phyloP scores from a whole-genome alignment of 35 echinoderm and acorn worm species.

The Ptychodera flava region DNA sequence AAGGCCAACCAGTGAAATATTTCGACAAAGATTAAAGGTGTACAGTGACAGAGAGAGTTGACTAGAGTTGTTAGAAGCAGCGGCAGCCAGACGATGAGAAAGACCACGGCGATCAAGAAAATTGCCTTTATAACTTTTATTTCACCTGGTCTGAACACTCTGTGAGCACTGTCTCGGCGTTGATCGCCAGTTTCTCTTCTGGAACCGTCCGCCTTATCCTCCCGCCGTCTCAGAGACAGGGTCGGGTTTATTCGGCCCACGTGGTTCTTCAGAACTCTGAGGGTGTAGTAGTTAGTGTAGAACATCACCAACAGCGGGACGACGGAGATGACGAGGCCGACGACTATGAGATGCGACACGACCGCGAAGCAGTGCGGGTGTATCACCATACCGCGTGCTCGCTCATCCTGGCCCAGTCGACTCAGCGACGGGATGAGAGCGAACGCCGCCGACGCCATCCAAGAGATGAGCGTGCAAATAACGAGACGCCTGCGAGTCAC shows the following conservation, averaged over 20 bases:
- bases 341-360: neutral
- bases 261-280: neutral
- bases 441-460: neutral
- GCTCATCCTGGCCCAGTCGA: neutral
- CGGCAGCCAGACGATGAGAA: neutral
- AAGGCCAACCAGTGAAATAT: neutral
- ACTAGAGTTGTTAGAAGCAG: neutral
- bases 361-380: neutral
- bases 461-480: neutral
- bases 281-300: neutral
- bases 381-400: neutral
- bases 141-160: neutral
- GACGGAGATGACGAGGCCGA: neutral
- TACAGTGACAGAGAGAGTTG: neutral
- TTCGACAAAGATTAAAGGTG: neutral
- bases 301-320: neutral
- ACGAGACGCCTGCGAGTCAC: neutral
- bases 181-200: neutral
- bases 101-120: neutral
- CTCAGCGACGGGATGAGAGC: neutral
- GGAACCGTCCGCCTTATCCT: neutral
- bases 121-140: neutral
- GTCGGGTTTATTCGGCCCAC: neutral
- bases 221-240: neutral
- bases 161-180: no score